These are phyloP conservation scores for Porphyrio hochstetteri DNA, from an alignment of 2,113 vertebrate genomes.

Conservation along the genomic window DNA sequence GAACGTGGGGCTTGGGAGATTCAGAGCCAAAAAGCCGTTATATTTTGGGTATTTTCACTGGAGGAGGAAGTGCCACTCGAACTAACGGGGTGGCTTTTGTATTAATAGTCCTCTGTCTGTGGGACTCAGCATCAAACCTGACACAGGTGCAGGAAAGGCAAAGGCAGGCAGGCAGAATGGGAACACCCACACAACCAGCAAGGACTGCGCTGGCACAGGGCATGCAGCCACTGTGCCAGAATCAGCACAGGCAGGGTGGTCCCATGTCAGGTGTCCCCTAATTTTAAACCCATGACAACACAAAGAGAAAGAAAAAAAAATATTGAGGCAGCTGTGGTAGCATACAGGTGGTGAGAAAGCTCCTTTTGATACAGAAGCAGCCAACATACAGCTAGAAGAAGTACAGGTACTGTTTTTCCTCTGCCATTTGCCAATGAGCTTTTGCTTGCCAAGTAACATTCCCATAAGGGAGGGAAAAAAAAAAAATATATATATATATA, in stretches of 20 bases:
- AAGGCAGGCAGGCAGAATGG: not conserved
- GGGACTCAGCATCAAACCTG: not conserved
- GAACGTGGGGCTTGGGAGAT: not conserved
- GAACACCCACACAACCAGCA: accelerated
- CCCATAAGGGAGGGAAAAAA: not conserved
- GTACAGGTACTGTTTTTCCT: not conserved
- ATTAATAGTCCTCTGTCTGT: not conserved
- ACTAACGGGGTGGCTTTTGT: not conserved
- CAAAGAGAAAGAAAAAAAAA: not conserved
- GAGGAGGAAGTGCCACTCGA: not conserved
- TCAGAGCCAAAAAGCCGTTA: not conserved
- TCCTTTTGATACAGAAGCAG: not conserved
- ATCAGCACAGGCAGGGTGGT: not conserved
- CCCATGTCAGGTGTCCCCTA: not conserved
- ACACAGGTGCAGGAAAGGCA: not conserved
- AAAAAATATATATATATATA: too few relatives aligned
- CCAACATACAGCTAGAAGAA: not conserved
- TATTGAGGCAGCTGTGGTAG: not conserved
- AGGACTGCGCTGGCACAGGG: accelerated
- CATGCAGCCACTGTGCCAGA: not conserved
- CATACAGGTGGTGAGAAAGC: not conserved
- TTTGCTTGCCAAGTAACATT: not conserved
- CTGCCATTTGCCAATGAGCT: not conserved
- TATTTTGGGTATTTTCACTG: not conserved
- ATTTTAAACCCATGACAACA: not conserved